Evolutionary conservation across 1,140 invertebrate species (phyloP).

Genomic region (Drosophila tsacasi): DNA sequence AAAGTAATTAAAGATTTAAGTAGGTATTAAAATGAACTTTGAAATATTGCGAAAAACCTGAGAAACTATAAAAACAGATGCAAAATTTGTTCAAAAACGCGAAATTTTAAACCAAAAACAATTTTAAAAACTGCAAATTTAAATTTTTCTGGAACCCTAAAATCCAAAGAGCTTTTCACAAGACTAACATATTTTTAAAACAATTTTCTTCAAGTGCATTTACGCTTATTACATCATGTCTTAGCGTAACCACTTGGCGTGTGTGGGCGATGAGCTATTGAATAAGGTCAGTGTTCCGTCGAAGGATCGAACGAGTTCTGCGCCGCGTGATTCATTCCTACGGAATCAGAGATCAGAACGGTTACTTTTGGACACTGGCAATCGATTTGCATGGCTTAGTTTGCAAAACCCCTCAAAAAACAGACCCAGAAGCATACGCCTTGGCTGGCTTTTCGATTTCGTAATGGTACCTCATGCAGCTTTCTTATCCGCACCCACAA

Average conservation of each 20-base stretch:
- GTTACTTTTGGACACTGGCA: not conserved
- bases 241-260: not conserved
- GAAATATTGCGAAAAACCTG: too few species aligned
- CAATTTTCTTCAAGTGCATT: slow-evolving; percentile 33
- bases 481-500: slow-evolving; percentile 59
- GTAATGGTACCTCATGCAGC: slow-evolving; percentile 27
- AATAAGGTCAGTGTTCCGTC: slow-evolving; percentile 69
- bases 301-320: slow-evolving; percentile 19
- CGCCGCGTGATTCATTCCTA: slow-evolving; percentile 25
- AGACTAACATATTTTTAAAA: not conserved
- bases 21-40: not conserved
- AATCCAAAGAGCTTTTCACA: not conserved
- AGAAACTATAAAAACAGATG: too few species aligned
- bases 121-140: not conserved
- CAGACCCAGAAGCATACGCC: slow-evolving; percentile 8
- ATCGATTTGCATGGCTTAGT: slow-evolving; percentile 13
- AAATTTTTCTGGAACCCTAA: too few species aligned
- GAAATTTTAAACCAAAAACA: not conserved
- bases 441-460: slow-evolving; percentile 26
- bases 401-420: slow-evolving; percentile 3
- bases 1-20: too few species aligned
- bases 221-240: slow-evolving; percentile 7
- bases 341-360: slow-evolving; percentile 34
- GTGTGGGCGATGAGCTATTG: slow-evolving; percentile 59
- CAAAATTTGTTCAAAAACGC: too few species aligned